A percentile compares a stretch with the other conserved stretches of the same genome.
These are phyloP conservation scores for Leptosomus discolor DNA, from an alignment of 2,113 vertebrate species.

Conservation along the genomic window DNA sequence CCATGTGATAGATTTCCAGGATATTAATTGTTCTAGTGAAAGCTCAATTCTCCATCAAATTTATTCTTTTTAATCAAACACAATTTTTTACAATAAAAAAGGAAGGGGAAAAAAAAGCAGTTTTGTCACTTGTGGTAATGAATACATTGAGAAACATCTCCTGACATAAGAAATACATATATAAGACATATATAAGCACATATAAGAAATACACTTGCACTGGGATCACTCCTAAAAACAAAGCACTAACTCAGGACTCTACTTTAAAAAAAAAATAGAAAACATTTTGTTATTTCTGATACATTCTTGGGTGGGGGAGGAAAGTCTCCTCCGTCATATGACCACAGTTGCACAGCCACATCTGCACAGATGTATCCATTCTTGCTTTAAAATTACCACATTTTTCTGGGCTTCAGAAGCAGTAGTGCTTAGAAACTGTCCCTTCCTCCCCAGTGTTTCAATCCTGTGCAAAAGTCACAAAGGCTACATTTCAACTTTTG, in stretches of 20 bases:
- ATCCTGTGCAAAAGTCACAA: neutral
- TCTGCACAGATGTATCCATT: neutral
- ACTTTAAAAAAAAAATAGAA: neutral
- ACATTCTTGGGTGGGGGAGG: accelerated
- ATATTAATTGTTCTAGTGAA: neutral
- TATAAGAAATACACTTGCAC: too few species aligned
- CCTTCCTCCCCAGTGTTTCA: neutral
- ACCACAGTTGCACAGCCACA: neutral
- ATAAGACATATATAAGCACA: too few species aligned
- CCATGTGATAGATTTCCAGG: neutral
- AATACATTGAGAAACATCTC: neutral
- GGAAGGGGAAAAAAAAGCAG: neutral
- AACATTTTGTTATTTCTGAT: neutral
- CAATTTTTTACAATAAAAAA: neutral
- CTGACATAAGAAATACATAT: neutral
- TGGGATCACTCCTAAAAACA: neutral
- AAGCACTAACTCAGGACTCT: neutral
- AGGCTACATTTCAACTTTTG: neutral
- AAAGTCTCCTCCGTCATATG: neutral
- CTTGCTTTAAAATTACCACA: neutral
- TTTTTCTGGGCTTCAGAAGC: neutral
- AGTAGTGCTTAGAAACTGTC: neutral
- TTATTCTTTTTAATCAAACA: neutral
- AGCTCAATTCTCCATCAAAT: neutral
- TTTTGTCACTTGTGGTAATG: neutral